These are phyloP conservation scores for Saccostrea echinata DNA, from an alignment of 1,140 invertebrate genomes.

Conservation along the genomic window DNA sequence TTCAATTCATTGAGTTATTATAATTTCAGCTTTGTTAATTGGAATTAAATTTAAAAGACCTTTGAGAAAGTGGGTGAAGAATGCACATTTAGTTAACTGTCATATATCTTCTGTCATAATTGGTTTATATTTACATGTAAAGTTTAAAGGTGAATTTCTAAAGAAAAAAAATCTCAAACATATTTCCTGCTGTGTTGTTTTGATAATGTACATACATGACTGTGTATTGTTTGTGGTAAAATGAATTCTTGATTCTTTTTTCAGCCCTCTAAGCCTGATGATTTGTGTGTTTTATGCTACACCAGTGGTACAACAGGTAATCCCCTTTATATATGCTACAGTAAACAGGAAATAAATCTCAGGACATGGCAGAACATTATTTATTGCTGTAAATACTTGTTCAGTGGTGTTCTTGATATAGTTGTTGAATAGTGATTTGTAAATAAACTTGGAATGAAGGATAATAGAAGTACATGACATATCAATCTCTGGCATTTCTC, in stretches of 20 bases:
- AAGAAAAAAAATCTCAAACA: background rate
- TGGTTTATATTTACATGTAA: background rate
- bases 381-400: background rate
- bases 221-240: background rate
- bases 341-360: background rate
- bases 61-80: too few species aligned
- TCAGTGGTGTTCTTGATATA: background rate
- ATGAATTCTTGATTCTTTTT: constrained; percentile 53
- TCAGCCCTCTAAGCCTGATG: constrained; percentile 90
- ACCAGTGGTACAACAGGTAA: constrained; percentile 97
- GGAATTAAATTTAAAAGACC: too few species aligned
- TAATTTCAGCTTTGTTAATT: too few species aligned
- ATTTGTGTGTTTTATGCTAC: constrained; percentile 96
- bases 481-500: background rate
- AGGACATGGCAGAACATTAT: background rate
- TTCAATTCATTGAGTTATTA: too few species aligned
- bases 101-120: background rate
- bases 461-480: background rate
- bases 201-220: too few species aligned
- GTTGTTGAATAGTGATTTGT: background rate
- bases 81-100: background rate
- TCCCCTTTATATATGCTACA: background rate
- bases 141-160: too few species aligned
- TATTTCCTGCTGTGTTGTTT: background rate
- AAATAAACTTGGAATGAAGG: background rate